These are phyloP conservation scores for Seira ritae DNA, from an alignment of 2,888 invertebrate species.

Conservation along the genomic window DNA sequence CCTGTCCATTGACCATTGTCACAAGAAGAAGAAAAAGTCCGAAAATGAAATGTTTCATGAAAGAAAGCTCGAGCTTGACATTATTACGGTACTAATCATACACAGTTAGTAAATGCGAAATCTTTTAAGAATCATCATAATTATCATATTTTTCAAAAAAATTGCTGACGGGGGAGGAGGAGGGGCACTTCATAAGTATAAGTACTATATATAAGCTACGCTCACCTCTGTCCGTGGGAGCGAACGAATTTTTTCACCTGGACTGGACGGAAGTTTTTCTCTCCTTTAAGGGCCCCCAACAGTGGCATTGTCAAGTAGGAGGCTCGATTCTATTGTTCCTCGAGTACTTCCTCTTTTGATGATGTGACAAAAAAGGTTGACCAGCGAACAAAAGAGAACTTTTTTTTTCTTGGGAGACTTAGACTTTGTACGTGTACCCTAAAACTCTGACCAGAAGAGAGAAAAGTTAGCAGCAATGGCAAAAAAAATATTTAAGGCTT, in stretches of 20 bases:
- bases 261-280: conserved; percentile 35
- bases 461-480: too few relatives aligned
- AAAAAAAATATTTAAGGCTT: too few relatives aligned
- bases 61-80: too few relatives aligned
- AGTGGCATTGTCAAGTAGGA: conserved; percentile 49
- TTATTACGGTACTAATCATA: conserved; percentile 48
- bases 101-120: conserved; percentile 41
- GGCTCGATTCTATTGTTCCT: conserved; percentile 16
- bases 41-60: too few relatives aligned
- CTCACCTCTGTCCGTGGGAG: conserved; percentile 33
- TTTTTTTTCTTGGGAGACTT: background rate
- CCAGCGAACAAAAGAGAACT: background rate
- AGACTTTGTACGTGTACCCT: too few relatives aligned
- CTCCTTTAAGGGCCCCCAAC: conserved; percentile 37
- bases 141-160: conserved; percentile 1
- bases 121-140: background rate
- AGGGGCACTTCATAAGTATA: too few relatives aligned
- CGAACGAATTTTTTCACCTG: conserved; percentile 23
- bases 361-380: too few relatives aligned
- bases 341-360: background rate
- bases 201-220: background rate
- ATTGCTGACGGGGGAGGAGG: background rate
- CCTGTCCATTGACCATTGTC: background rate
- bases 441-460: too few relatives aligned
- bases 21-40: background rate